These are phyloP conservation scores for Drosophila ironensis DNA, from an alignment of 1,140 invertebrate species.

Conservation along the genomic window DNA sequence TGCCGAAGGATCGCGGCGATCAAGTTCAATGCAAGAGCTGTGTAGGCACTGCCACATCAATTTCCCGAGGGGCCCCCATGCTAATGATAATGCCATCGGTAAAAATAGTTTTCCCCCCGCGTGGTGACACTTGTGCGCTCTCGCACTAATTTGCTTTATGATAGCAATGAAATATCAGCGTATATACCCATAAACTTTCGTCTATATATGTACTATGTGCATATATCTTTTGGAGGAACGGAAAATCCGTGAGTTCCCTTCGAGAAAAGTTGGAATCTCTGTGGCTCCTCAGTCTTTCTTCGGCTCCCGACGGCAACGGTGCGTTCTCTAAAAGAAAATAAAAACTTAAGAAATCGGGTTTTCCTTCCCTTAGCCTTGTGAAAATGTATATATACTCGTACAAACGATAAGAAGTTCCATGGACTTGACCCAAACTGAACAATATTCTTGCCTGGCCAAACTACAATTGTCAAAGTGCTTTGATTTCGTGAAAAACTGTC, in stretches of 20 bases:
- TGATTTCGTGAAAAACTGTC: constrained; percentile 4
- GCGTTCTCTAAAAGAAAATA: constrained; percentile 32
- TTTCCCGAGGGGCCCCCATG: constrained; percentile 16
- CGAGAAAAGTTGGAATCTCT: constrained; percentile 23
- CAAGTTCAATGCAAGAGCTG: constrained; percentile 59
- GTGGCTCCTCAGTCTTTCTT: constrained; percentile 61
- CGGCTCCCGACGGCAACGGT: constrained; percentile 63
- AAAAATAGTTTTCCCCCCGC: constrained; percentile 23
- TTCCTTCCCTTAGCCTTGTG: neutral
- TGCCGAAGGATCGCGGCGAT: constrained; percentile 34
- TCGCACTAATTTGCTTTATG: constrained; percentile 73
- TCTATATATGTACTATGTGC: no score
- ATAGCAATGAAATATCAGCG: constrained; percentile 68
- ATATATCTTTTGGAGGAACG: constrained; percentile 60
- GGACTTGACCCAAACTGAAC: neutral
- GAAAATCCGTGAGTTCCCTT: constrained; percentile 55
- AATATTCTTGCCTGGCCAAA: no score
- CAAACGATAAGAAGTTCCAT: neutral
- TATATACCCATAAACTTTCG: constrained; percentile 25
- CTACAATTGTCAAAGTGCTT: constrained; percentile 3
- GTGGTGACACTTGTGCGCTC: constrained; percentile 51
- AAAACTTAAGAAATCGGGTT: neutral
- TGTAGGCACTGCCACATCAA: constrained; percentile 20
- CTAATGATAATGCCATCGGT: constrained; percentile 34
- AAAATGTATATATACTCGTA: constrained; percentile 15